These are phyloP conservation scores for Rhagologus leucostigma DNA, from an alignment of 2,113 vertebrate genomes.

Conservation along the genomic window DNA sequence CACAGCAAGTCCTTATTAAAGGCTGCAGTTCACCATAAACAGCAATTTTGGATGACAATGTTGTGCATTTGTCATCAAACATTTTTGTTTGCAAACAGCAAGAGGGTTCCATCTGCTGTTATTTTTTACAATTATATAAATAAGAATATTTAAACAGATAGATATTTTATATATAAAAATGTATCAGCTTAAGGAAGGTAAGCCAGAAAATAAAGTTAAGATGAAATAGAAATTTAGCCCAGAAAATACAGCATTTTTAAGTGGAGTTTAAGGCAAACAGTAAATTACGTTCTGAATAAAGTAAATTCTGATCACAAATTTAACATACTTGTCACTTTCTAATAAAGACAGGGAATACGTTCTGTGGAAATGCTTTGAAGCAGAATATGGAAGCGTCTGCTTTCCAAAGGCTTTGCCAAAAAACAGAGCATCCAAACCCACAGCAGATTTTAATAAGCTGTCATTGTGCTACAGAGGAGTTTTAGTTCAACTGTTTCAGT, in stretches of 20 bases:
- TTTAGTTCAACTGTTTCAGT: not conserved
- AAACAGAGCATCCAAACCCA: not conserved
- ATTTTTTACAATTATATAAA: not conserved
- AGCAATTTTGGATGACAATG: not conserved
- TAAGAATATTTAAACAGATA: not conserved
- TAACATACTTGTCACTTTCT: not conserved
- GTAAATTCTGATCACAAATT: not conserved
- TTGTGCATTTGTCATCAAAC: not conserved
- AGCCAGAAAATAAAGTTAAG: not conserved
- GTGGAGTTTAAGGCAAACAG: not conserved
- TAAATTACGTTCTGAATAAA: not conserved
- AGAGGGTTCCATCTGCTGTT: not conserved
- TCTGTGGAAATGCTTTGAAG: not conserved
- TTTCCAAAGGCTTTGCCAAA: not conserved
- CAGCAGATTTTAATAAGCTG: not conserved
- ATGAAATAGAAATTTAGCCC: not conserved
- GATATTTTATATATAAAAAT: not conserved
- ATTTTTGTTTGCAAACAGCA: conserved; percentile 1
- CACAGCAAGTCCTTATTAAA: not conserved
- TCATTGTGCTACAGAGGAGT: not conserved
- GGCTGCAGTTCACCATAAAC: not conserved
- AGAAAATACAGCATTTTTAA: not conserved
- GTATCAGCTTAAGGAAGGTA: not conserved
- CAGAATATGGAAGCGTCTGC: not conserved
- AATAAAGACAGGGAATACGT: not conserved